phyloP scores from a whole-genome alignment of 1,140 invertebrate genomes.

The Capitella teleta region DNA sequence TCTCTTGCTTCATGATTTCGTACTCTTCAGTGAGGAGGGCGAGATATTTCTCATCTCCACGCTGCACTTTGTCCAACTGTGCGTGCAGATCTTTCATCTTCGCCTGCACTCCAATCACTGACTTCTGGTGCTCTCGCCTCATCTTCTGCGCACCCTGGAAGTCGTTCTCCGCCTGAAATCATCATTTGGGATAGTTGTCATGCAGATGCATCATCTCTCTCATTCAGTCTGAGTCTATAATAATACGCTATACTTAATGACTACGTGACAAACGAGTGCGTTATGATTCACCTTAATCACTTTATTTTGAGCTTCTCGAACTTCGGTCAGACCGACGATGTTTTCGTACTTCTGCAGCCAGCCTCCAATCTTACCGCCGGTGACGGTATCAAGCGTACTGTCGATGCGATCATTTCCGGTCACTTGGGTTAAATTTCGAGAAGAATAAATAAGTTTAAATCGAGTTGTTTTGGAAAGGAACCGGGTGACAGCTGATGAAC shows the following conservation, averaged over 20 bases:
- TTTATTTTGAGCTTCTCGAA: slow-evolving; percentile 39
- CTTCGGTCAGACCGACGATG: slow-evolving; percentile 41
- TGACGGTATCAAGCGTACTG: not conserved
- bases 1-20: slow-evolving; percentile 38
- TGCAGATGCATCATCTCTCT: not conserved
- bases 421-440: too few relatives aligned
- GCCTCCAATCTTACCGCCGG: not conserved
- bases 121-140: slow-evolving; percentile 47
- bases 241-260: not conserved
- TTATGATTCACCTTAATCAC: slow-evolving; percentile 33
- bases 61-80: slow-evolving; percentile 56
- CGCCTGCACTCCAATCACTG: slow-evolving; percentile 48
- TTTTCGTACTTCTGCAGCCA: slow-evolving; percentile 43
- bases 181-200: not conserved
- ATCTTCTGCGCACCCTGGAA: slow-evolving; percentile 53
- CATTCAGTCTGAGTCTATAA: not conserved
- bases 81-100: slow-evolving; percentile 53
- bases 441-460: too few relatives aligned
- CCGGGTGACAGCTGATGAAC: too few relatives aligned
- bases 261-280: not conserved
- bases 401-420: not conserved
- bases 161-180: slow-evolving; percentile 47
- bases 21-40: slow-evolving; percentile 47
- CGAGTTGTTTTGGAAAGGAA: too few relatives aligned
- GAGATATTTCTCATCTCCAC: slow-evolving; percentile 58